Evolutionary conservation across 2,888 invertebrate species (phyloP).

Genomic region (Cryptocephalus primarius): DNA sequence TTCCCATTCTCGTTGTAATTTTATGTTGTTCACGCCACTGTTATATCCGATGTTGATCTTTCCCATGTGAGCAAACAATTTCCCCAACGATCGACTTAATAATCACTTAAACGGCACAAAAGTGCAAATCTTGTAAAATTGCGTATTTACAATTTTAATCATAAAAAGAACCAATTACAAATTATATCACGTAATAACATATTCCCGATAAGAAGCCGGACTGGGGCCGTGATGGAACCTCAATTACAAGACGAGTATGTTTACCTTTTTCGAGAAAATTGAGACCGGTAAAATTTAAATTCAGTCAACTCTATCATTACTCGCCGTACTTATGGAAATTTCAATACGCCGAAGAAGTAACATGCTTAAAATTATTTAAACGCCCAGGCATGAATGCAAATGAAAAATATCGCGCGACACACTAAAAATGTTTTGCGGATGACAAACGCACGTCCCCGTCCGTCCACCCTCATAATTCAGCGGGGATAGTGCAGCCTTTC

Average conservation of each 20-base stretch:
- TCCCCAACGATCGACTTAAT: constrained; percentile 14
- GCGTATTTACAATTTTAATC: constrained; percentile 24
- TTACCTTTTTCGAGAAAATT: too few species aligned
- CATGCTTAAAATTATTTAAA: too few species aligned
- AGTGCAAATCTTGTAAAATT: constrained; percentile 15
- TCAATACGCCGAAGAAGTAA: too few species aligned
- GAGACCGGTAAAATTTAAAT: too few species aligned
- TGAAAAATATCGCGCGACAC: constrained; percentile 2
- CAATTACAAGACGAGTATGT: too few species aligned
- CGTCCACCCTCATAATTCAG: neutral
- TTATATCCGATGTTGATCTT: constrained; percentile 7
- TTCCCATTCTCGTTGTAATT: too few species aligned
- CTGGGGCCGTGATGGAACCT: too few species aligned
- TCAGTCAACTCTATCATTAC: too few species aligned
- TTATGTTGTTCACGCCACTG: too few species aligned
- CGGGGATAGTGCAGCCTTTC: constrained; percentile 5
- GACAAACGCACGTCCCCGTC: neutral
- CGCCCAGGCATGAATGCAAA: too few species aligned
- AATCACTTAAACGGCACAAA: constrained; percentile 6
- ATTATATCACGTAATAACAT: constrained; percentile 21
- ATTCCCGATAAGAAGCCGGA: constrained; percentile 18
- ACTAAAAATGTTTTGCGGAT: constrained; percentile 1
- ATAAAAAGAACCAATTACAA: constrained; percentile 21
- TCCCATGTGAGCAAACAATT: constrained; percentile 17
- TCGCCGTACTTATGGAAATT: too few species aligned